Evolutionary conservation across 2,113 vertebrate species (phyloP).

Genomic region (Anarhynchus alexandrinus): DNA sequence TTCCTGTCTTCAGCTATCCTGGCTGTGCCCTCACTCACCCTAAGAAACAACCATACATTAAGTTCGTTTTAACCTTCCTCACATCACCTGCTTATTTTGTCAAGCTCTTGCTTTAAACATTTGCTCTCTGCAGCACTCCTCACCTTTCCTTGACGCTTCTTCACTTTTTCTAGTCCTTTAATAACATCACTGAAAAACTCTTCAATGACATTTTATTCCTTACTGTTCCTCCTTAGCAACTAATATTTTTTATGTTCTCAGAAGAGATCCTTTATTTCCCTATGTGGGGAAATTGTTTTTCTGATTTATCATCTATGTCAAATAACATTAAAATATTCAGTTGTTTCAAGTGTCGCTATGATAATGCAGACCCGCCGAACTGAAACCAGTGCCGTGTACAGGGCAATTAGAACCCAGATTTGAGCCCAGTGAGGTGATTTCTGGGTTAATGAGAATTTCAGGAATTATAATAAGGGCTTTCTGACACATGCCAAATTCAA

Average conservation of each 20-base stretch:
- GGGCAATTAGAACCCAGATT: neutral
- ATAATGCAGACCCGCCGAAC: neutral
- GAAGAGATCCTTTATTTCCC: neutral
- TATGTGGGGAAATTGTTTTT: neutral
- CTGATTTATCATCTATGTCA: neutral
- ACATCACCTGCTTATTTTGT: neutral
- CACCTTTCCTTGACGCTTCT: neutral
- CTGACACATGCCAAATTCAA: neutral
- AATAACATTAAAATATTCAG: conserved; percentile 7
- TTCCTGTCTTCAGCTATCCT: neutral
- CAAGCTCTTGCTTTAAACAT: neutral
- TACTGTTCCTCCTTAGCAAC: neutral
- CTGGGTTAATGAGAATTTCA: conserved; percentile 1
- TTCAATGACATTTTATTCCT: neutral
- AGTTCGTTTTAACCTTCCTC: neutral
- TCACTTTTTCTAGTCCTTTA: neutral
- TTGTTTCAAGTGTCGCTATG: neutral
- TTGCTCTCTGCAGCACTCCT: neutral
- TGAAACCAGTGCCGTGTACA: neutral
- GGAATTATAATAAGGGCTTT: neutral
- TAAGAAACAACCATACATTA: neutral
- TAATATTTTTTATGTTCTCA: neutral
- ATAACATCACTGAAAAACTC: neutral
- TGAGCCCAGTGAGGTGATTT: neutral
- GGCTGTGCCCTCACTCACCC: neutral